Percentiles rank a stretch among this genome's conserved stretches.
Conservation (phyloP, 2,888 invertebrate genomes). For the Nephrotoma guestfalica region DNA sequence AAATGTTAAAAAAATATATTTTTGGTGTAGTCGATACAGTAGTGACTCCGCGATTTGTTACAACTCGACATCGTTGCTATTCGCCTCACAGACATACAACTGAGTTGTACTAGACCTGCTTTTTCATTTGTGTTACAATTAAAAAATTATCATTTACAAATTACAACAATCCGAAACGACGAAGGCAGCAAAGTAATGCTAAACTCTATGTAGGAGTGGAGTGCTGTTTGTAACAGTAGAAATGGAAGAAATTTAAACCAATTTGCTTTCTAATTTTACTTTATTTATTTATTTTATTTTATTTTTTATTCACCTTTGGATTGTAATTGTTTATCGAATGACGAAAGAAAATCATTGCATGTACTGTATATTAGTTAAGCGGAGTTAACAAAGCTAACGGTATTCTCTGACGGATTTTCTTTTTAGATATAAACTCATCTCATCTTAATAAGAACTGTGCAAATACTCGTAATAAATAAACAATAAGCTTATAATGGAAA, state of each 20-base stretch:
- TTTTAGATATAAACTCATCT: too few species aligned
- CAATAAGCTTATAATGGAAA: too few species aligned
- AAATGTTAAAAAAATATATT: background rate
- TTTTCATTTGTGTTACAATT: background rate
- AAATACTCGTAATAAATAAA: too few species aligned
- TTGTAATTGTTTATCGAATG: background rate
- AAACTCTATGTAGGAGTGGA: background rate
- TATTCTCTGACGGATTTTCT: background rate
- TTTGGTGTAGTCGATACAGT: background rate
- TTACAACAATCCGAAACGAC: background rate
- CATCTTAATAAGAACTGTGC: too few species aligned
- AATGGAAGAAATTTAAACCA: background rate
- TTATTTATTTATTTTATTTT: background rate
- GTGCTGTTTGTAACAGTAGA: background rate
- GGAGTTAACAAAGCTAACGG: background rate
- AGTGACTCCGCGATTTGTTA: background rate
- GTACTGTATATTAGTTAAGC: background rate
- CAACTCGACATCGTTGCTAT: background rate
- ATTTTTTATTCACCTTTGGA: background rate
- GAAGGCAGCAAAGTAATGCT: background rate
- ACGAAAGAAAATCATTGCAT: background rate
- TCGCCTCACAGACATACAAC: background rate
- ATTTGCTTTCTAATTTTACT: background rate
- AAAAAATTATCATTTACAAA: background rate
- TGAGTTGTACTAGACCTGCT: background rate